Percentiles rank a stretch among this genome's conserved stretches.
Evolutionary conservation across 2,888 invertebrate species (phyloP).

Genomic region (Stictocephala bisonia): DNA sequence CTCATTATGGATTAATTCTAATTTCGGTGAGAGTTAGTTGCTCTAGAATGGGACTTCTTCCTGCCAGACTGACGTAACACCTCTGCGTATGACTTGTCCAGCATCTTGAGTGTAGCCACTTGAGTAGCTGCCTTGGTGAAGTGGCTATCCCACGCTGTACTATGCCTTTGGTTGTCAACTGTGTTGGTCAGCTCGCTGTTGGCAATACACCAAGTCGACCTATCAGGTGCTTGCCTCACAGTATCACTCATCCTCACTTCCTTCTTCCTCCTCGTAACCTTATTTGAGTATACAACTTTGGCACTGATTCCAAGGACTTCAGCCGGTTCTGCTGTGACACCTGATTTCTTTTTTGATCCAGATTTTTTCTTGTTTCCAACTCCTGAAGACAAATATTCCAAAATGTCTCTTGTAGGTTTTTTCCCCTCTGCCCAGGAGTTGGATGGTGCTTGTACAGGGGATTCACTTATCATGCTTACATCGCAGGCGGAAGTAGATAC

Average conservation of each 20-base stretch:
- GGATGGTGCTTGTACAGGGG: constrained; percentile 30
- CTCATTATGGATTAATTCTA: no score
- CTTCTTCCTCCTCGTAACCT: constrained; percentile 51
- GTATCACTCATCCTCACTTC: constrained; percentile 48
- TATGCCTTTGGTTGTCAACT: constrained; percentile 35
- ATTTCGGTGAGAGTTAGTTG: constrained; percentile 31
- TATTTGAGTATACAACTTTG: constrained; percentile 46
- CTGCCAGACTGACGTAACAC: constrained; percentile 67
- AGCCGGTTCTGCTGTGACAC: constrained; percentile 12
- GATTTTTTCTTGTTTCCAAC: constrained; percentile 73
- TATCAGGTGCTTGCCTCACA: constrained; percentile 49
- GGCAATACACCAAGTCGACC: constrained; percentile 49
- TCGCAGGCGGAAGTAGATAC: background rate
- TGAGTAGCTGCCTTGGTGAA: constrained; percentile 78
- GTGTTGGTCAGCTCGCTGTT: constrained; percentile 9
- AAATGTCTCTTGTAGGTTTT: constrained; percentile 68
- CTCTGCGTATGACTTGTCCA: constrained; percentile 88
- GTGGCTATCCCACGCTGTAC: constrained; percentile 52
- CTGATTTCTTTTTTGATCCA: constrained; percentile 44
- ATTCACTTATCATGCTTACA: constrained; percentile 1
- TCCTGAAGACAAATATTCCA: constrained; percentile 78
- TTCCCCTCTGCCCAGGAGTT: constrained; percentile 52
- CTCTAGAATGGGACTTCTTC: constrained; percentile 26
- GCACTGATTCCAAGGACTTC: constrained; percentile 44
- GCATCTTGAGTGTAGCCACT: constrained; percentile 81